phyloP scores from a whole-genome alignment of 2,797 vertebrate species.

The Leptatherina wallacei region DNA sequence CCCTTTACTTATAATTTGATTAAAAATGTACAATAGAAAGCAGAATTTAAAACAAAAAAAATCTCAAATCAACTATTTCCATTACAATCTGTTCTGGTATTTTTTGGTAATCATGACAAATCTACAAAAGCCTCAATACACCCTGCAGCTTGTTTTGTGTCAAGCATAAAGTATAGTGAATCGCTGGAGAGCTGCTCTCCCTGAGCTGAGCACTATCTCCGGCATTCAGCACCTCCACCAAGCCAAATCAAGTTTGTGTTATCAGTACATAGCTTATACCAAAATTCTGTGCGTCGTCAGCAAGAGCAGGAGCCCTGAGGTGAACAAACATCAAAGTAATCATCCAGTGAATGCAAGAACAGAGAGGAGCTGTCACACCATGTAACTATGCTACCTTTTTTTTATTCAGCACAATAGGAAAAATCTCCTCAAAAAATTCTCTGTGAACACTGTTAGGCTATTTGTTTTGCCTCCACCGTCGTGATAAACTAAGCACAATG shows the following conservation, averaged over 20 bases:
- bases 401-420: constrained; percentile 39
- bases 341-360: constrained; percentile 42
- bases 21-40: neutral
- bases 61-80: neutral
- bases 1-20: constrained; percentile 1
- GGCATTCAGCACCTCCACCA: constrained; percentile 47
- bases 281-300: constrained; percentile 49
- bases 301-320: constrained; percentile 57
- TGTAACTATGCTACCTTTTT: constrained; percentile 40
- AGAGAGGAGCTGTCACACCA: constrained; percentile 47
- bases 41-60: neutral
- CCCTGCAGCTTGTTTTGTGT: constrained; percentile 37
- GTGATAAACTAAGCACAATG: constrained; percentile 36
- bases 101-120: constrained; percentile 25
- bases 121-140: constrained; percentile 21
- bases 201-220: constrained; percentile 53
- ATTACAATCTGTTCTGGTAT: neutral
- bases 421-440: constrained; percentile 34
- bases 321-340: constrained; percentile 62
- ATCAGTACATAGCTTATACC: constrained; percentile 58
- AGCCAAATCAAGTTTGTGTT: constrained; percentile 54
- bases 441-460: constrained; percentile 36
- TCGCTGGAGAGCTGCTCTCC: constrained; percentile 34
- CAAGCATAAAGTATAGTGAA: constrained; percentile 14
- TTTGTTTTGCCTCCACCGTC: constrained; percentile 32